Evolutionary conservation across 2,888 invertebrate species (phyloP), one percentile per base, ranked within the genome.

Genomic region (Lymantria dispar): DNA sequence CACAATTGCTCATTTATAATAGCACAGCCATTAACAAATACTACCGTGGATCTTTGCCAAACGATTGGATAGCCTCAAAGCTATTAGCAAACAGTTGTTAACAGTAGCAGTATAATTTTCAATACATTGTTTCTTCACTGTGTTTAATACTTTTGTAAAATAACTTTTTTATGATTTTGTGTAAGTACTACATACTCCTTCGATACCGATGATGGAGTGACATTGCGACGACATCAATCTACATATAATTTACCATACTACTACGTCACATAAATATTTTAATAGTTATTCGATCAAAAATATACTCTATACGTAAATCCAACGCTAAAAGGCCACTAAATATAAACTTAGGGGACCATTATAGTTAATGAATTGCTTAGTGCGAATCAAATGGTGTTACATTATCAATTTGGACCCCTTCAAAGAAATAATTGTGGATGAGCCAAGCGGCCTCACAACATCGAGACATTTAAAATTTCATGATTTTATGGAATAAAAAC

Each of bases 1-100:
- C 38, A 67, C 63, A 59, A 70, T 71, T 70, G 70, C 68, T 68
- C 68, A 67, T 68, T 72, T 75, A 74, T 62, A 64, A 72, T 74
- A 77, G 82, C 87, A 87, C 87, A 87, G 87, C 87, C 87, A 82
- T 85, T 77, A 69, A 77, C 38, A 72, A 68, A 80, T 76, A 75
- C 75, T 76, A 64, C 69, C 59, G 64, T 80, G 80, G 81, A 79
- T 72, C 68, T 64, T 64, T 70, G 83, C 81, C 82, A 83, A 61
- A 60, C 50, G 55, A 74, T 69, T 55, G 49, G 56, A 70, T 69
- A 72, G 73, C 68, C 61, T 66, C 50, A 56, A 45, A 72, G 60
- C 64, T 64, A 70, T 62, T 67, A 67, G 63, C 51, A 66, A 64
- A 50, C 54, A 54, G 48, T 62, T 58, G 54, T 60, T 22, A 22